Percentiles rank a stretch among this genome's conserved stretches.
Conservation (phyloP, 2,888 invertebrate genomes). For the Stomorhina lunata region DNA sequence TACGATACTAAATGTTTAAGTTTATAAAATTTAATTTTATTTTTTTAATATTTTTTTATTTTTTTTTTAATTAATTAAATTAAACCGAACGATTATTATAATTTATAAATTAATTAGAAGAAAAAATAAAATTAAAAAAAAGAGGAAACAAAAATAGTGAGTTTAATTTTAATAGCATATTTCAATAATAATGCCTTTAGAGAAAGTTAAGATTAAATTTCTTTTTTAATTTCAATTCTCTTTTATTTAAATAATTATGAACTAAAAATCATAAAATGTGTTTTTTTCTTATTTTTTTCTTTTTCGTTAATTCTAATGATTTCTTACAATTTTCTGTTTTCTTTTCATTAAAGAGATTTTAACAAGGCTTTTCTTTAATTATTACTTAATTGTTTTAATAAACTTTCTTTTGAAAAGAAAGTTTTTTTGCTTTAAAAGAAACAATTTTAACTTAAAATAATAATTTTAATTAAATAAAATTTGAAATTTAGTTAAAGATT, state of each 20-base stretch:
- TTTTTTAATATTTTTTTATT: conserved; percentile 72
- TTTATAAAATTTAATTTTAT: conserved; percentile 77
- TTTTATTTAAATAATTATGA: conserved; percentile 36
- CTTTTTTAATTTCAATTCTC: background rate
- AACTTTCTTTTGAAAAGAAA: conserved; percentile 1
- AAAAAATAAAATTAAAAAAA: conserved; percentile 27
- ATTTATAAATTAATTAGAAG: conserved; percentile 53
- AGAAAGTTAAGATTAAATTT: conserved; percentile 34
- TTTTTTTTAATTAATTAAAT: conserved; percentile 73
- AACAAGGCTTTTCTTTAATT: conserved; percentile 66
- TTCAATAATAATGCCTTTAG: conserved; percentile 46
- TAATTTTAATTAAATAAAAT: conserved; percentile 22
- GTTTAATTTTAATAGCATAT: conserved; percentile 44
- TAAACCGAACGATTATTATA: conserved; percentile 69
- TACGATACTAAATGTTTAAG: conserved; percentile 59
- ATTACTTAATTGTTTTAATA: conserved; percentile 16
- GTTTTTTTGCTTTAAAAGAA: background rate
- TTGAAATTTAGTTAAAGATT: background rate
- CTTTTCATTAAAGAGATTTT: conserved; percentile 69
- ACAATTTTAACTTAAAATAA: background rate
- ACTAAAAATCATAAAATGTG: conserved; percentile 41
- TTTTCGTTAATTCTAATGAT: conserved; percentile 64
- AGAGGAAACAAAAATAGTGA: conserved; percentile 10
- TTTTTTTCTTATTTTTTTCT: conserved; percentile 37
- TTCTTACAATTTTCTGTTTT: conserved; percentile 68